Evolutionary conservation across 2,113 vertebrate species (phyloP).

Genomic region (Addax nasomaculatus): DNA sequence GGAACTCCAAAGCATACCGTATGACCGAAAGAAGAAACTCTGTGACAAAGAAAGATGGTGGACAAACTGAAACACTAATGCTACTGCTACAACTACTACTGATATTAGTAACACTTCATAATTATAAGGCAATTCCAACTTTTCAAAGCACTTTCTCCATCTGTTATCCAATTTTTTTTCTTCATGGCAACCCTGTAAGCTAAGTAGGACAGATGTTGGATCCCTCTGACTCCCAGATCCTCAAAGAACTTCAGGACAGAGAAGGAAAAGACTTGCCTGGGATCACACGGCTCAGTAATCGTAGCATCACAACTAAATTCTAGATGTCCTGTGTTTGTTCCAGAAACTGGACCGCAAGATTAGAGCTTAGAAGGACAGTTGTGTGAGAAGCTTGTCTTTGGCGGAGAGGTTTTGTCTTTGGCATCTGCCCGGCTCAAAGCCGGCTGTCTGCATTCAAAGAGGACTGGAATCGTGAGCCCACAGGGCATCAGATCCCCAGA

Average conservation of each 20-base stretch:
- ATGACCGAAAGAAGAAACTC: not conserved
- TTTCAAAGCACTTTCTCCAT: conserved; percentile 30
- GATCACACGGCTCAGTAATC: not conserved
- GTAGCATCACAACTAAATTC: not conserved
- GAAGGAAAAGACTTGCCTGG: not conserved
- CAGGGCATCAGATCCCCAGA: not conserved
- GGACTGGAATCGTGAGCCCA: not conserved
- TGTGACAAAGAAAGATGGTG: not conserved
- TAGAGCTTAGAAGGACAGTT: not conserved
- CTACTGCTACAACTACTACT: not conserved
- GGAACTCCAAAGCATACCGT: not conserved
- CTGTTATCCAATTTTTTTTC: not conserved
- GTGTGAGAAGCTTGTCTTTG: not conserved
- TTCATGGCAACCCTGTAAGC: not conserved
- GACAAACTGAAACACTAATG: not conserved
- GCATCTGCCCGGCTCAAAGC: not conserved
- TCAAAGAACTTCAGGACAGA: not conserved
- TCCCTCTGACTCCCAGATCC: not conserved
- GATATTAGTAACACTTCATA: not conserved
- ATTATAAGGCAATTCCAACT: not conserved
- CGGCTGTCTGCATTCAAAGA: not conserved
- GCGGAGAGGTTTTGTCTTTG: not conserved
- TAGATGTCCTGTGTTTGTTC: not conserved
- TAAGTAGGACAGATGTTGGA: not conserved
- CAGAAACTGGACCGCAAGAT: not conserved